Conservation (phyloP, 2,888 invertebrate species). For the Drosophila phalerata region DNA sequence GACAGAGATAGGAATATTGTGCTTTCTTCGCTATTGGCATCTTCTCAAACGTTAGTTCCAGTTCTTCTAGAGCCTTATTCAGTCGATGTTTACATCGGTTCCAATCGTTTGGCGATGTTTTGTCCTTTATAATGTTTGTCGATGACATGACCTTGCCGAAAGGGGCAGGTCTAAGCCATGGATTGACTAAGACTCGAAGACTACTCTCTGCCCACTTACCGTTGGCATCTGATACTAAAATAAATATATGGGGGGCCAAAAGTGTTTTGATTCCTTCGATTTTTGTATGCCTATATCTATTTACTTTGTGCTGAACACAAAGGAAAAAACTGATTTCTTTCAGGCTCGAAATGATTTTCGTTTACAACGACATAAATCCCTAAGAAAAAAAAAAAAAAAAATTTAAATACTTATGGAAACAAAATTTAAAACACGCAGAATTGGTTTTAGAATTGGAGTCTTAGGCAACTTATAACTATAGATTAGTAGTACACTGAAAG, state of each 20-base stretch:
- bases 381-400: not conserved
- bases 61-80: conserved; percentile 9
- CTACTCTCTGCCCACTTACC: conserved; percentile 19
- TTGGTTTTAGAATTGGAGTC: no score
- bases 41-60: conserved; percentile 20
- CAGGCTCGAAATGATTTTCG: not conserved
- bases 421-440: not conserved
- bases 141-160: conserved; percentile 41
- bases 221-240: conserved; percentile 19
- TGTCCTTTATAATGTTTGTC: conserved; percentile 19
- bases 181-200: conserved; percentile 9
- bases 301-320: conserved; percentile 26
- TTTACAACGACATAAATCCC: not conserved
- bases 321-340: conserved; percentile 2
- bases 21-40: conserved; percentile 22
- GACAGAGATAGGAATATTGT: conserved; percentile 2
- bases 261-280: conserved; percentile 15
- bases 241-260: conserved; percentile 10
- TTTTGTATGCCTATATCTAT: conserved; percentile 22
- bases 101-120: conserved; percentile 11
- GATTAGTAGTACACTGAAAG: no score
- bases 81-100: conserved; percentile 1
- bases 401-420: no score
- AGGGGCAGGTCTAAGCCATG: conserved; percentile 5
- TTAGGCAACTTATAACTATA: no score